Conservation (phyloP, 2,113 vertebrate genomes). For the Carassius gibelio region DNA sequence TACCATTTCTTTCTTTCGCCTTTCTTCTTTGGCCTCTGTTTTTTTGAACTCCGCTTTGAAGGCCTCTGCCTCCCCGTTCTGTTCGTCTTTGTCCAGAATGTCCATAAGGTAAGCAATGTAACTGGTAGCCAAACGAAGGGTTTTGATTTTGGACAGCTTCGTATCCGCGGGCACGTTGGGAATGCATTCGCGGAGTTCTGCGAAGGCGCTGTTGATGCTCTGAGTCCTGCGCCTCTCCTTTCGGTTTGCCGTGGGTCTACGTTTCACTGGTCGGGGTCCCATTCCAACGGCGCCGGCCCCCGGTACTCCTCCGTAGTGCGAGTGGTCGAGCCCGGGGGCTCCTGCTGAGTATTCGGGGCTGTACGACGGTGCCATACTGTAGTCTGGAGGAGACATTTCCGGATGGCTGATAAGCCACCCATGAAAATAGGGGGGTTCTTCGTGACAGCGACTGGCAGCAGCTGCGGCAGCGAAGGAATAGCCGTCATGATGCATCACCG, state of each 20-base stretch:
- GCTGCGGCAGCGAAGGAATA: constrained; percentile 91
- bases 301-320: constrained; percentile 86
- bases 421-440: constrained; percentile 94
- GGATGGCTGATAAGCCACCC: constrained; percentile 96
- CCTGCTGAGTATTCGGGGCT: constrained; percentile 93
- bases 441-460: constrained; percentile 88
- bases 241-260: constrained; percentile 94
- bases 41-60: constrained; percentile 99
- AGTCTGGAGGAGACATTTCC: constrained; percentile 95
- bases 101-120: constrained; percentile 99
- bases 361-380: constrained; percentile 90
- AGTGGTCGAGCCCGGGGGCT: constrained; percentile 83
- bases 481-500: constrained; percentile 95
- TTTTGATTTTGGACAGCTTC: constrained; percentile 98
- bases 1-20: constrained; percentile 94
- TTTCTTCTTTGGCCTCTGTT: constrained; percentile 92
- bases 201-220: constrained; percentile 99
- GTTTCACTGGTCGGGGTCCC: constrained; percentile 83
- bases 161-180: constrained; percentile 98
- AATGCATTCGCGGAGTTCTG: constrained; percentile 94
- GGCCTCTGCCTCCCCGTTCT: constrained; percentile 94
- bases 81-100: constrained; percentile 96
- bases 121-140: constrained; percentile 94
- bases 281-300: constrained; percentile 81
- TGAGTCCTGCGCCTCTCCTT: constrained; percentile 98